Evolutionary conservation across 1,140 invertebrate species (phyloP), one percentile per base, ranked within the genome.

Genomic region (Samia ricini): DNA sequence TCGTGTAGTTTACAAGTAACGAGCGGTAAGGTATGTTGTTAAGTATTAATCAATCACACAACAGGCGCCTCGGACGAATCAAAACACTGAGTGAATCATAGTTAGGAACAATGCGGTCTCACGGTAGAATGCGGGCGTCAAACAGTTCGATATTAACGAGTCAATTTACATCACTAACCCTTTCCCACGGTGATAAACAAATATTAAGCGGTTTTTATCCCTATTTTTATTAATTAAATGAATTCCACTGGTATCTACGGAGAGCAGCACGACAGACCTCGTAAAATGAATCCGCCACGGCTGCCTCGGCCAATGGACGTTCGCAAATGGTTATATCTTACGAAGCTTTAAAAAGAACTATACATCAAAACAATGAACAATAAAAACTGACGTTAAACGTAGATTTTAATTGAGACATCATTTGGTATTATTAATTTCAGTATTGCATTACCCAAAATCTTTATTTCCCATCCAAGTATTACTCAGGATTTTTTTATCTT

Each of bases 141-240:
- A 83, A 79, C 77, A 73, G 73, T 15, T 71, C 76, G 71, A 80
- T 77, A 72, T 76, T 84, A 87, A 88, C 85, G 85, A 81, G 82
- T 89, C 87, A 89, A 89, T 89, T 87, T 85, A 84, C 83, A 79
- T 76, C 68, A 68, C 74, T 74, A 82, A 79, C 77, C 79, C 78
- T 84, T 89, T 89, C 87, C 87, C 87, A 88, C 85, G 85, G 56
- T 81, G 83, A 87, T 89, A 87, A 86, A 81, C 79, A 77, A 80
- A 85, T 79, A 78, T 65, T 65, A 69, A 58, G 58, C 10, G n/a
- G 24, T 57, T 63, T 66, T 66, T 71, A 61, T 48, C 62, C 67
- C 74, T 76, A 76, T 77, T 79, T 76, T 77, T 76, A 72, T 69
- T 82, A 79, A 86, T 88, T 81, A 76, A 83, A 84, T 36, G 56